Evolutionary conservation across 2,797 vertebrate genomes (phyloP).

Genomic region (Perdix hodgsoniae): DNA sequence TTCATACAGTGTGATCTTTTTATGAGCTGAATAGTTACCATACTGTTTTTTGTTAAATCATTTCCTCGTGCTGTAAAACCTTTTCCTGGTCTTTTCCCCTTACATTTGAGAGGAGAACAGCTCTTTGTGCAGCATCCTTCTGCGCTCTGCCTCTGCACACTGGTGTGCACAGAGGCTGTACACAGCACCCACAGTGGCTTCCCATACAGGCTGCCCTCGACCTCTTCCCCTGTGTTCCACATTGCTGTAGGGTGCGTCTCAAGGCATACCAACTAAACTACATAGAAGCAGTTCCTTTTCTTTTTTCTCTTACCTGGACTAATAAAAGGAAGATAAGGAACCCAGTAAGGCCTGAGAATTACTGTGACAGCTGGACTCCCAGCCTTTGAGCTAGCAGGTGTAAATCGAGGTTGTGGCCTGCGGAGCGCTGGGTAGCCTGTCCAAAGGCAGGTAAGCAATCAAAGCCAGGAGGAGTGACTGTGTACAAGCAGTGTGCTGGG

Average conservation of each 20-base stretch:
- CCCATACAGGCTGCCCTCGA: fast-evolving
- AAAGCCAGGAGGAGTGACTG: background rate
- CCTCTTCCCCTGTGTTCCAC: too few species aligned
- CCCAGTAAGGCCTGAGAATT: background rate
- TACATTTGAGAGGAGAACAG: background rate
- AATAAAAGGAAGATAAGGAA: background rate
- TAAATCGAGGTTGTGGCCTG: background rate
- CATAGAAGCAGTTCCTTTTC: fast-evolving
- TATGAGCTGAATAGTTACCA: background rate
- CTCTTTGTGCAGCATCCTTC: background rate
- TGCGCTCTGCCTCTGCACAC: background rate
- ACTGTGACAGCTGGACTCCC: background rate
- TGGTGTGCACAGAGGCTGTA: fast-evolving
- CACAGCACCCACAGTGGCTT: background rate
- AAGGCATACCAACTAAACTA: background rate
- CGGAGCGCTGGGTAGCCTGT: background rate
- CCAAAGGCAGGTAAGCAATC: background rate
- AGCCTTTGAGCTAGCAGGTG: background rate
- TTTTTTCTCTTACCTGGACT: background rate
- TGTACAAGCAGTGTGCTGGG: background rate
- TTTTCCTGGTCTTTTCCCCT: background rate
- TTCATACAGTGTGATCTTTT: background rate
- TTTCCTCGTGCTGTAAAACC: background rate
- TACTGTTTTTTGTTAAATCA: background rate
- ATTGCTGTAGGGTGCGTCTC: background rate